Percentiles rank a stretch among this genome's conserved stretches.
These are phyloP conservation scores for Nyctibius grandis DNA, from an alignment of 2,797 vertebrate species.

Conservation along the genomic window DNA sequence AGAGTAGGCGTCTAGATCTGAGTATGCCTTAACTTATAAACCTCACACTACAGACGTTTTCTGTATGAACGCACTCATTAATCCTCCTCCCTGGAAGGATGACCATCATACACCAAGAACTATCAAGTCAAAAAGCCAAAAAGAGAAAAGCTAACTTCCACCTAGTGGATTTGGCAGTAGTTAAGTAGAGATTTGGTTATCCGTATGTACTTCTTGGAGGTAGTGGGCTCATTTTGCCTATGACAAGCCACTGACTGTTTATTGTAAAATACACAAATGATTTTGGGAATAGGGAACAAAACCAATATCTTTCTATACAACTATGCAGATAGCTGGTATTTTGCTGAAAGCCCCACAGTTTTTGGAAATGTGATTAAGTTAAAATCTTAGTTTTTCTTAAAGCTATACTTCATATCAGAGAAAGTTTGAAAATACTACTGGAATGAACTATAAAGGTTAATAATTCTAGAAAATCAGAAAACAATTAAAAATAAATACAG, in stretches of 20 bases:
- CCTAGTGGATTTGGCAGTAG: neutral
- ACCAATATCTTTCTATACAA: neutral
- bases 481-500: neutral
- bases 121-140: neutral
- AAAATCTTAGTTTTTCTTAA: neutral
- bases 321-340: neutral
- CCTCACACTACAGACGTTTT: neutral
- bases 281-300: neutral
- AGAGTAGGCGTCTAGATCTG: neutral
- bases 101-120: neutral
- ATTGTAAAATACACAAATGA: neutral
- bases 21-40: neutral
- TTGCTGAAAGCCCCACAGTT: rapidly evolving
- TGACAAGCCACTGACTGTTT: rapidly evolving
- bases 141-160: neutral
- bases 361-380: neutral
- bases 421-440: neutral
- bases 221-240: neutral
- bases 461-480: neutral
- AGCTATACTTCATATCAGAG: neutral
- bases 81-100: neutral
- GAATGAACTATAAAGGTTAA: neutral
- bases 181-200: neutral
- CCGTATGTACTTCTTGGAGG: neutral
- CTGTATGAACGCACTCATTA: neutral